A percentile compares a stretch with the other conserved stretches of the same genome.
Conservation (phyloP, 2,797 vertebrate genomes). For the Peromyscus attwateri region DNA sequence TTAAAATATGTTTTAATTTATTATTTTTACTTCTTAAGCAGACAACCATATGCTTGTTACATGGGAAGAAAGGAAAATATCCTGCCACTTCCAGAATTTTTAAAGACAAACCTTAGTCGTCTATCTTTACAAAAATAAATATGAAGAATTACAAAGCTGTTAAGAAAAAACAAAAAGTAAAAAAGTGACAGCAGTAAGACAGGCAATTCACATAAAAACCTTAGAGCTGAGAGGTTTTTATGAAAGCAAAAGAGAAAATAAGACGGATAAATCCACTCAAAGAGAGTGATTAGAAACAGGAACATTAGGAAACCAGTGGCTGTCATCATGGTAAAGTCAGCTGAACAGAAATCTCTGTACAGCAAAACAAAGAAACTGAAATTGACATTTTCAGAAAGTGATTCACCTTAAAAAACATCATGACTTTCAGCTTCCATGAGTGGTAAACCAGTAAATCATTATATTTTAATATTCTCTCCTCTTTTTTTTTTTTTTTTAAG, state of each 20-base stretch:
- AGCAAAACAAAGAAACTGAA: slow-evolving; percentile 10
- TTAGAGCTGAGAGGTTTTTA: slow-evolving; percentile 25
- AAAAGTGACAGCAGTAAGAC: neutral
- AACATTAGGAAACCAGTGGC: neutral
- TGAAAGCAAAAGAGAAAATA: slow-evolving; percentile 18
- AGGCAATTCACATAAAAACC: slow-evolving; percentile 21
- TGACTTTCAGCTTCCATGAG: slow-evolving; percentile 36
- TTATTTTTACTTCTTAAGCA: slow-evolving; percentile 15
- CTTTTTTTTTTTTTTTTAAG: neutral
- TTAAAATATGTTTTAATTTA: slow-evolving; percentile 24
- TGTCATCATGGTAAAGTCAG: neutral
- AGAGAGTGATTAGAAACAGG: neutral
- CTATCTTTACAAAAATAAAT: slow-evolving; percentile 42
- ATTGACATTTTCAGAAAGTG: slow-evolving; percentile 23
- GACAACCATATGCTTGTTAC: neutral
- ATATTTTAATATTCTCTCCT: neutral
- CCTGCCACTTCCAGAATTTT: neutral
- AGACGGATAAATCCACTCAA: slow-evolving; percentile 42
- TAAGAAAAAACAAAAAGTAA: slow-evolving; percentile 56
- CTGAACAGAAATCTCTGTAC: neutral
- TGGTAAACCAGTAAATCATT: slow-evolving; percentile 40
- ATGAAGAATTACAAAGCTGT: slow-evolving; percentile 60
- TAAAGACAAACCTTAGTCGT: slow-evolving; percentile 30
- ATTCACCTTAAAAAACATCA: slow-evolving; percentile 31
- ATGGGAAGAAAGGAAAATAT: neutral